Percentiles rank a stretch among this genome's conserved stretches.
phyloP scores from a whole-genome alignment of 2,797 vertebrate species.

The Clarias platycephalus region DNA sequence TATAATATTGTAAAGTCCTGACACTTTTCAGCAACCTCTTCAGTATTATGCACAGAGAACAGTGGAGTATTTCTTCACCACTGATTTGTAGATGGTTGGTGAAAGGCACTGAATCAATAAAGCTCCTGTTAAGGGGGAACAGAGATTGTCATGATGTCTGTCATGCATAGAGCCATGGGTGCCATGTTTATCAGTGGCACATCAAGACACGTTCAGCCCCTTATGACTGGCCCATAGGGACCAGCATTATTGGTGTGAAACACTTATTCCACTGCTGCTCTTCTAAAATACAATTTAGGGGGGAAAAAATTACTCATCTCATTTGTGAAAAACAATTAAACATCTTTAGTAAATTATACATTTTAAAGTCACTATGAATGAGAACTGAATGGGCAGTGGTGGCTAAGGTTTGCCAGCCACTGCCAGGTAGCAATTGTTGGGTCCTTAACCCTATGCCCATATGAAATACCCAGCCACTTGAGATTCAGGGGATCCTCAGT shows the following conservation, averaged over 20 bases:
- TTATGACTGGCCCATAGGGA: slow-evolving; percentile 32
- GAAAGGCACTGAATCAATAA: slow-evolving; percentile 56
- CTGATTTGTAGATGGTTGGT: slow-evolving; percentile 23
- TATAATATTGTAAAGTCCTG: not conserved
- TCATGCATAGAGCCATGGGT: slow-evolving; percentile 51
- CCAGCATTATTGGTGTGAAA: slow-evolving; percentile 17
- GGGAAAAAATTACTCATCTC: not conserved
- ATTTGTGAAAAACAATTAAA: not conserved
- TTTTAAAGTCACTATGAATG: not conserved
- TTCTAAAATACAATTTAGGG: not conserved
- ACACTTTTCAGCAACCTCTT: not conserved
- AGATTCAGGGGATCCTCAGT: too few relatives aligned
- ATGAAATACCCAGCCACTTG: too few relatives aligned
- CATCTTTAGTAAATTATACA: not conserved
- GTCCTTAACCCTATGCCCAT: too few relatives aligned
- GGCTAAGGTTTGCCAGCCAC: too few relatives aligned
- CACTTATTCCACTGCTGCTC: not conserved
- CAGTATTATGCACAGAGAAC: not conserved
- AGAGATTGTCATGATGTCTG: slow-evolving; percentile 45
- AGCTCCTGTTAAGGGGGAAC: slow-evolving; percentile 42
- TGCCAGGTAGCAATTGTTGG: too few relatives aligned
- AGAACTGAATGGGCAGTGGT: not conserved
- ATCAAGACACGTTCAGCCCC: slow-evolving; percentile 55
- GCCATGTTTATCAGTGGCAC: slow-evolving; percentile 54
- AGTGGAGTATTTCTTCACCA: not conserved